Evolutionary conservation across 2,797 vertebrate species (phyloP).

Genomic region (Galago senegalensis): DNA sequence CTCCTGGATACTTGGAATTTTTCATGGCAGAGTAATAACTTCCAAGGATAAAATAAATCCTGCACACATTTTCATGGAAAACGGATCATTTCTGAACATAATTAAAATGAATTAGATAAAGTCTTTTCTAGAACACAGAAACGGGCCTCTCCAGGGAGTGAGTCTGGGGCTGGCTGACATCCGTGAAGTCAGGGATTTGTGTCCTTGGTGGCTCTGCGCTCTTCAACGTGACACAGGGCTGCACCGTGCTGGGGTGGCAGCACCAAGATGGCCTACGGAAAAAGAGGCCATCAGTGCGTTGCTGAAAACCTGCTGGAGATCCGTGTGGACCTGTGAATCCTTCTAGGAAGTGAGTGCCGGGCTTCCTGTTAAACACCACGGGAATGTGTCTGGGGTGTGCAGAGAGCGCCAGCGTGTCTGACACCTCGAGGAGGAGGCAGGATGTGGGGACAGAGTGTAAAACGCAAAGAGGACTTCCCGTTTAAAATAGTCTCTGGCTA

Average conservation of each 20-base stretch:
- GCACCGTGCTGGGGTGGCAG: no score
- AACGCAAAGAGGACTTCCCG: accelerated
- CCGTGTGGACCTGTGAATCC: background rate
- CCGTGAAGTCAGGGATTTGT: accelerated
- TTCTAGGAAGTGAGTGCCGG: accelerated
- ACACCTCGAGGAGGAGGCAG: accelerated
- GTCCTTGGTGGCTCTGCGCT: accelerated
- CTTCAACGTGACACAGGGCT: no score
- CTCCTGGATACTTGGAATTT: background rate
- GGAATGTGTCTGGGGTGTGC: accelerated
- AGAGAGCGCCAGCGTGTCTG: background rate
- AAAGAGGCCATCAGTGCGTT: accelerated
- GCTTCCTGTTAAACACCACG: accelerated
- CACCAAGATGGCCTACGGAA: accelerated
- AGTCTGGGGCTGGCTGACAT: accelerated
- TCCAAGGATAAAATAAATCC: conserved; percentile 63
- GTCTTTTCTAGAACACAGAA: background rate
- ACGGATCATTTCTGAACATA: conserved; percentile 71
- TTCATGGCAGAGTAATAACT: conserved; percentile 67
- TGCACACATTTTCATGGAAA: conserved; percentile 48
- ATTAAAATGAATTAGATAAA: background rate
- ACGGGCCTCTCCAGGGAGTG: accelerated
- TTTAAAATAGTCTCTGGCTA: background rate
- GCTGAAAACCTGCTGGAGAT: background rate
- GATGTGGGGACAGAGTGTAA: accelerated